Evolutionary conservation across 2,797 vertebrate genomes (phyloP).

Genomic region (Tolypeutes matacus): DNA sequence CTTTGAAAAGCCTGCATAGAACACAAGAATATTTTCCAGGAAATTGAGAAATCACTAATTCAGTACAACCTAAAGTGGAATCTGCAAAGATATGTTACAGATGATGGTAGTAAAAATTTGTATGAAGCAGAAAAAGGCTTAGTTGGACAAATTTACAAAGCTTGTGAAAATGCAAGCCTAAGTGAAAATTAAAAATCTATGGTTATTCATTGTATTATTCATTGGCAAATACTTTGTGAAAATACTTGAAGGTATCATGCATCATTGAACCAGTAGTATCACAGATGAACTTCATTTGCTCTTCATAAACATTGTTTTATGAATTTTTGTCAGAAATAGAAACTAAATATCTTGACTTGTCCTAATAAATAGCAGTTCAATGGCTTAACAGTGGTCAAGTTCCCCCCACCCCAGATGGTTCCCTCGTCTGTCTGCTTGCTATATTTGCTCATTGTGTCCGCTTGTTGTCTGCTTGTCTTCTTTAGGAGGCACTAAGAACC

Average conservation of each 20-base stretch:
- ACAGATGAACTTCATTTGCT: neutral
- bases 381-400: neutral
- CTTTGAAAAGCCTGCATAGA: neutral
- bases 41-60: conserved; percentile 21
- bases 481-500: no score
- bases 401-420: no score
- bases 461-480: no score
- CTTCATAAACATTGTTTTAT: neutral
- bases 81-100: neutral
- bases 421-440: no score
- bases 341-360: neutral
- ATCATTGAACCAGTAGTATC: neutral
- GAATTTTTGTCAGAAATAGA: neutral
- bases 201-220: neutral
- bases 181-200: neutral
- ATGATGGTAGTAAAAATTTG: neutral
- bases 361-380: neutral
- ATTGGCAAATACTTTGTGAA: neutral
- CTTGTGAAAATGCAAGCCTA: neutral
- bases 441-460: no score
- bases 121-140: neutral
- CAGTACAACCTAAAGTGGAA: neutral
- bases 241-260: neutral
- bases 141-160: neutral
- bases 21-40: conserved; percentile 45